phyloP scores from a whole-genome alignment of 2,113 vertebrate species.

The Octodon degus region DNA sequence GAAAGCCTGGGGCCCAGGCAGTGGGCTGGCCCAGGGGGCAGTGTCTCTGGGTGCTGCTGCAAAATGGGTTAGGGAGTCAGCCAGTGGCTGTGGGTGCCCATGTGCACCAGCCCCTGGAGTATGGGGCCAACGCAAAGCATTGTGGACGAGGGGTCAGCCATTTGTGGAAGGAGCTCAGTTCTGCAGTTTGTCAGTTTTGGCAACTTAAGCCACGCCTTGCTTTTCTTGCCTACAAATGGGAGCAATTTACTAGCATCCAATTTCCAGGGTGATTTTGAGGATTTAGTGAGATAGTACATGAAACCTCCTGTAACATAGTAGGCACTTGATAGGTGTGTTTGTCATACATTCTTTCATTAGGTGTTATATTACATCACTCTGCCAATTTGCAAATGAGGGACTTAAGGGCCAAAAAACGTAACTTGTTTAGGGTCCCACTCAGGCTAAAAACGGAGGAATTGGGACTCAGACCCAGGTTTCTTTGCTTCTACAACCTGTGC shows the following conservation, averaged over 20 bases:
- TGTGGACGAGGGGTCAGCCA: neutral
- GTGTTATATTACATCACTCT: neutral
- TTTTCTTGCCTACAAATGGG: conserved; percentile 7
- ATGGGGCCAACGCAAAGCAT: neutral
- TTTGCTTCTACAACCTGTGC: conserved; percentile 3
- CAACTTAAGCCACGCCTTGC: neutral
- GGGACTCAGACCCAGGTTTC: neutral
- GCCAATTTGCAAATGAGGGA: neutral
- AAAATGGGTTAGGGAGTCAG: neutral
- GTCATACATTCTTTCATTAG: neutral
- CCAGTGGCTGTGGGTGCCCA: neutral
- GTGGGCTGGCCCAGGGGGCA: neutral
- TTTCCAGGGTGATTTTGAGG: neutral
- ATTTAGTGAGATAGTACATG: neutral
- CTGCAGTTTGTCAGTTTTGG: neutral
- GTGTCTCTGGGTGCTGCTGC: neutral
- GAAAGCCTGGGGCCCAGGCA: neutral
- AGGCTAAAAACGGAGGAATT: neutral
- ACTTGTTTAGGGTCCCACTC: neutral
- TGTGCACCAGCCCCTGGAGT: neutral
- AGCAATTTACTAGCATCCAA: neutral
- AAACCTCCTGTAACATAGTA: neutral
- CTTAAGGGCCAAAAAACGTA: neutral
- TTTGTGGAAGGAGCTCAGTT: neutral
- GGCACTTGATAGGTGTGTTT: neutral